Evolutionary conservation across 2,888 invertebrate genomes (phyloP).

Genomic region (Brassicogethes aeneus): DNA sequence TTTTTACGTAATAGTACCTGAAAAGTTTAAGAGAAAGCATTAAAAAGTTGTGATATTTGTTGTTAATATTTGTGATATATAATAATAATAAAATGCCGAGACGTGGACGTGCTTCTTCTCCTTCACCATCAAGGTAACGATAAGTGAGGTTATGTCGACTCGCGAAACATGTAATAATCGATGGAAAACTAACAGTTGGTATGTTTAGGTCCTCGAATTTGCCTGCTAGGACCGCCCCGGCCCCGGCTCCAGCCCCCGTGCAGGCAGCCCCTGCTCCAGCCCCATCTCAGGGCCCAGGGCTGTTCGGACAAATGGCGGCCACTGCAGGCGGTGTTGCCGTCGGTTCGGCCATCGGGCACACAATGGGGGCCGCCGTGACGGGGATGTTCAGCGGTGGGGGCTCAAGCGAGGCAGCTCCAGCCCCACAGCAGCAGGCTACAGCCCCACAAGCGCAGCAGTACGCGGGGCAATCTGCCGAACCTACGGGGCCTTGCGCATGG

Average conservation of each 20-base stretch:
- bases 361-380: slow-evolving; percentile 83
- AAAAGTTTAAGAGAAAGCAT: slow-evolving; percentile 1
- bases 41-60: slow-evolving; percentile 1
- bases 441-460: slow-evolving; percentile 34
- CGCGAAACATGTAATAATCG: background rate
- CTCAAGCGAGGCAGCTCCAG: slow-evolving; percentile 39
- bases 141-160: slow-evolving; percentile 14
- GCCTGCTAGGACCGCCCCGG: slow-evolving; percentile 41
- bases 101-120: slow-evolving; percentile 63
- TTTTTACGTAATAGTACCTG: slow-evolving; percentile 13
- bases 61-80: background rate
- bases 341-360: slow-evolving; percentile 93
- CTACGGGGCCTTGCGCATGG: slow-evolving; percentile 76
- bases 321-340: slow-evolving; percentile 98
- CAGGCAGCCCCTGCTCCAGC: slow-evolving; percentile 41
- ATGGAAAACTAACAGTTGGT: slow-evolving; percentile 1
- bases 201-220: slow-evolving; percentile 16
- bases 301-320: slow-evolving; percentile 96
- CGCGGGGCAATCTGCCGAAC: slow-evolving; percentile 37
- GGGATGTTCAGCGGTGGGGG: slow-evolving; percentile 56
- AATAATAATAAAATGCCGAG: slow-evolving; percentile 51
- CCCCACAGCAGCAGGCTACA: slow-evolving; percentile 38
- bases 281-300: slow-evolving; percentile 69
- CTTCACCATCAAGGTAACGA: slow-evolving; percentile 41
- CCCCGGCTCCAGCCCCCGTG: background rate